Evolutionary conservation across 2,113 vertebrate species (phyloP).

Genomic region (Lasiurus cinereus): DNA sequence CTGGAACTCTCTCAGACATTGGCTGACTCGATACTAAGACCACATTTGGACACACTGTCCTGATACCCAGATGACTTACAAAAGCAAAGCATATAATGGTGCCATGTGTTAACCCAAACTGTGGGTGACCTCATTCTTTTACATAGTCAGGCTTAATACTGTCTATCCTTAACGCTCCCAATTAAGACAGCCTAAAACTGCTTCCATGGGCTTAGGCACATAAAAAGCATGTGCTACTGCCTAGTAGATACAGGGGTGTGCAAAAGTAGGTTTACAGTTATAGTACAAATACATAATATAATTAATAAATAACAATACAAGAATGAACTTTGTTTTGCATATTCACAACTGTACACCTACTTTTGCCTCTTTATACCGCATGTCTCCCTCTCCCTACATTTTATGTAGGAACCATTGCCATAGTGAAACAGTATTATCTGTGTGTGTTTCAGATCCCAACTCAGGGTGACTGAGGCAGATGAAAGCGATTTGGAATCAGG

Average conservation of each 20-base stretch:
- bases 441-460: neutral
- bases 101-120: neutral
- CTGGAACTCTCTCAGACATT: neutral
- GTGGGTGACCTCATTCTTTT: neutral
- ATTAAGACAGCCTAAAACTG: neutral
- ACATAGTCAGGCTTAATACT: neutral
- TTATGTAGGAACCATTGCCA: too few relatives aligned
- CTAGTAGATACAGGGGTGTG: neutral
- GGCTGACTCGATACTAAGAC: neutral
- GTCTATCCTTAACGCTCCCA: neutral
- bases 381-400: rapidly evolving
- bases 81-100: neutral
- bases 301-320: neutral
- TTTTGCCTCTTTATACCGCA: neutral
- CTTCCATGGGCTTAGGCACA: neutral
- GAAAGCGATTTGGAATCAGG: neutral
- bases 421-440: neutral
- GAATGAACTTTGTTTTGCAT: neutral
- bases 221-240: neutral
- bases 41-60: neutral
- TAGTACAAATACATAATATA: neutral
- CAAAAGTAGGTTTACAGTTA: neutral
- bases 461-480: neutral
- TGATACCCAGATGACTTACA: neutral
- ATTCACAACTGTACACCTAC: neutral